Evolutionary conservation across 2,888 invertebrate genomes (phyloP).

Genomic region (Synanthedon formicaeformis): DNA sequence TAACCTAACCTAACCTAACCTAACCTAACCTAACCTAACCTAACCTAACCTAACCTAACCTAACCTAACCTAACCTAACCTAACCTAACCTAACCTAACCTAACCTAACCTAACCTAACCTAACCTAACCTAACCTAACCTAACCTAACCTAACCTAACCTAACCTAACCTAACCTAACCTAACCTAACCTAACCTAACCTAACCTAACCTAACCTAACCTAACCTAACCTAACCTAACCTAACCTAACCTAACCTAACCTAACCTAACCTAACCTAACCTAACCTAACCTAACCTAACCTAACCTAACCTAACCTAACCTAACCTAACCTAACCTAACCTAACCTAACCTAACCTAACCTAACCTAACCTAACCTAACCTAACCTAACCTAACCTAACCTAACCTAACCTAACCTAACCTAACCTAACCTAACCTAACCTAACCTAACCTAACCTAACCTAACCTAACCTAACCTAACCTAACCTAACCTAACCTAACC

Average conservation of each 20-base stretch:
- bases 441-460: constrained; percentile 16
- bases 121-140: constrained; percentile 2
- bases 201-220: not conserved
- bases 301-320: too few relatives aligned
- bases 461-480: constrained; percentile 7
- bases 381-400: constrained; percentile 9
- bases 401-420: constrained; percentile 14
- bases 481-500: constrained; percentile 5
- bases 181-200: too few relatives aligned
- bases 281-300: too few relatives aligned
- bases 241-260: not conserved
- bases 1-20: constrained; percentile 7
- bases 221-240: not conserved
- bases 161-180: not conserved
- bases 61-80: constrained; percentile 4
- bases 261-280: too few relatives aligned
- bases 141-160: not conserved
- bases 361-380: too few relatives aligned
- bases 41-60: constrained; percentile 3
- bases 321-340: too few relatives aligned
- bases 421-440: constrained; percentile 17
- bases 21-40: constrained; percentile 4
- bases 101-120: constrained; percentile 4
- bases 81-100: constrained; percentile 4
- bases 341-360: too few relatives aligned